phyloP scores from a whole-genome alignment of 2,113 vertebrate genomes.

The Setophaga petechia region DNA sequence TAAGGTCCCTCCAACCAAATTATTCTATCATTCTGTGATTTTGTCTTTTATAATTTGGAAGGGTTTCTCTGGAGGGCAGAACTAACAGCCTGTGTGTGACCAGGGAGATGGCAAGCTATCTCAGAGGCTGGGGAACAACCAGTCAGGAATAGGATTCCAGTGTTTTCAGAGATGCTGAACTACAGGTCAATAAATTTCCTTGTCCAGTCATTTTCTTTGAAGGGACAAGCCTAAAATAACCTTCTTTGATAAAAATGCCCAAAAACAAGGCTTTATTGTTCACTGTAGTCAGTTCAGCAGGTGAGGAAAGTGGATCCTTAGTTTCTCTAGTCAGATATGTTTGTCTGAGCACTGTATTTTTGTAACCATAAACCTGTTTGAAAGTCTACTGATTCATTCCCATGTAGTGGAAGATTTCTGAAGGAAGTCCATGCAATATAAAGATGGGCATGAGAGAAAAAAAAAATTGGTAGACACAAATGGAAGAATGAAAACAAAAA shows the following conservation, averaged over 20 bases:
- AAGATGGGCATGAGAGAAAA: background rate
- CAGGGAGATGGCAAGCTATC: background rate
- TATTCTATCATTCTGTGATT: background rate
- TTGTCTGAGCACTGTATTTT: background rate
- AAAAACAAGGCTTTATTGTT: background rate
- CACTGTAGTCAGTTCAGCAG: background rate
- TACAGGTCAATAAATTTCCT: background rate
- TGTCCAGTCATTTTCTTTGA: background rate
- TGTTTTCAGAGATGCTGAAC: background rate
- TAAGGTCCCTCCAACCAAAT: background rate
- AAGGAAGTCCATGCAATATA: background rate
- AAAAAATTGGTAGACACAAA: background rate
- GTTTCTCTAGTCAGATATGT: background rate
- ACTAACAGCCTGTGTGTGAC: accelerated
- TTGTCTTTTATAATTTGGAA: background rate
- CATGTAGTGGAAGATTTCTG: background rate
- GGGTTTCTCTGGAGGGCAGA: background rate
- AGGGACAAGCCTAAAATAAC: background rate
- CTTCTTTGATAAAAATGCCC: background rate
- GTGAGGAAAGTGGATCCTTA: background rate
- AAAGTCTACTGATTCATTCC: background rate
- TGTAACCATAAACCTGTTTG: background rate
- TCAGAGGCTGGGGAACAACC: background rate
- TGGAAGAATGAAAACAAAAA: background rate
- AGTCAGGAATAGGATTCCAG: background rate